Percentiles rank a stretch among this genome's conserved stretches.
phyloP scores from a whole-genome alignment of 2,113 vertebrate genomes.

The Podarcis muralis region DNA sequence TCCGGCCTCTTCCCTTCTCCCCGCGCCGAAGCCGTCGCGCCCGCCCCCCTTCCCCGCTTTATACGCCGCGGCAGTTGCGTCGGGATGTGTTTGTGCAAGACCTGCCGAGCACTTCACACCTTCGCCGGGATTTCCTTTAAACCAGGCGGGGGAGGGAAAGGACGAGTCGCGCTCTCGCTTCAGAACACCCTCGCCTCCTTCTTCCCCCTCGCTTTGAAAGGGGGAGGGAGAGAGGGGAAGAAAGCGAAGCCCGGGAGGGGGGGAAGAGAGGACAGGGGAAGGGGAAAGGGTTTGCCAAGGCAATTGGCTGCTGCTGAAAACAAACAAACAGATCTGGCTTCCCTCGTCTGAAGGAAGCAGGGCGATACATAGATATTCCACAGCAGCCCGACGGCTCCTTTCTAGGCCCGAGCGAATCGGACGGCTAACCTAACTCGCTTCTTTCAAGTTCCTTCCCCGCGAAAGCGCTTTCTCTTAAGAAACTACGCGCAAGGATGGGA shows the following conservation, averaged over 20 bases:
- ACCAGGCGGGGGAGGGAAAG: neutral
- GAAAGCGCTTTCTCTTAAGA: too few relatives aligned
- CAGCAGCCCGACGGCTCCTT: neutral
- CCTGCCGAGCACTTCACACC: neutral
- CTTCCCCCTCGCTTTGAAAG: neutral
- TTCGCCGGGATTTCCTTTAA: constrained; percentile 1
- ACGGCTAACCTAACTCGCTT: too few relatives aligned
- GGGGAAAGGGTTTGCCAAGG: neutral
- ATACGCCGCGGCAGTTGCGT: neutral
- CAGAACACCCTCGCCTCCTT: neutral
- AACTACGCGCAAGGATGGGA: neutral
- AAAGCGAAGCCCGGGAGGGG: neutral
- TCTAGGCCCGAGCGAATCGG: neutral
- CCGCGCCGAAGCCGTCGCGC: neutral
- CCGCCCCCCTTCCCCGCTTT: neutral
- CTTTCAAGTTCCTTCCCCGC: too few relatives aligned
- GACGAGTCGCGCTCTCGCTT: neutral
- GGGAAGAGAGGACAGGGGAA: neutral
- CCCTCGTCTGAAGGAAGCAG: neutral
- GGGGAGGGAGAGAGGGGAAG: neutral
- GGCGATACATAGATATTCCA: too few relatives aligned
- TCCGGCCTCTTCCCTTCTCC: neutral
- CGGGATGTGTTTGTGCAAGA: neutral
- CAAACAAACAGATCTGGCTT: neutral
- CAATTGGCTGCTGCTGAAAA: neutral